Base-by-base conservation (phyloP, 2,888 invertebrate species). In the Dichetophora obliterata region DNA sequence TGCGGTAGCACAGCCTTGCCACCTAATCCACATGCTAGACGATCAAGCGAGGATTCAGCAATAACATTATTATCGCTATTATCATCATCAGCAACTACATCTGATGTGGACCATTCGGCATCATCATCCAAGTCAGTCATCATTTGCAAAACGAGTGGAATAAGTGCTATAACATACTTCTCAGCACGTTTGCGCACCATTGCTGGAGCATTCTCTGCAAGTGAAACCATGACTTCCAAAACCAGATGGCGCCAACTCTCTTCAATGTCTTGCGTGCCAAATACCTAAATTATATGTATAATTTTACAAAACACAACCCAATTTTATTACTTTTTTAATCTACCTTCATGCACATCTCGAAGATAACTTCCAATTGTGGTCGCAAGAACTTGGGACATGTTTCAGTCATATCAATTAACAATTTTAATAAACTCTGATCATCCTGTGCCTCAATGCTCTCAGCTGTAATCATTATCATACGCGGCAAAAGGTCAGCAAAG, bases 101-200 rank as follows among this genome's bases (percentile, higher is more conserved):
- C 97, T 57, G 94, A 93, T 74, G 93, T 91, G 34, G 95, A 92
- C 97, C 98, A 98, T 76, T 95, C 94, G 16, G 94, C 93, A 82
- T 97, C 97, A 74, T 98, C 98, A 57, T 98, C 97, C 76, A 98
- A 90, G 85, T 98, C 97, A 70, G 98, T 95, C 96, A 98, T 96
- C 93, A 99, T 95, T 90, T 95, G 94, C 80, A 99, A 91, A 81
- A 98, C 93, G 78, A 96, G 91, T 0, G 96, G 95, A 68, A 98
- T 94, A 82, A 96, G 90, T 76, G 92, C 91, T 61, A 93, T 92
- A 80, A 99, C 92, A 82, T 96, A 97, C 86, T 95, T 95, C 43
- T 93, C 93, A 16, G 96, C 96, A 81, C 95, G 94, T 90, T 98
- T 99, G 77, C 99, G 93, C 57, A 99, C 95, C 95, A 98, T 98